Evolutionary conservation across 2,888 invertebrate species (phyloP), one percentile per base, ranked within the genome.

Genomic region (Orthosia cruda): DNA sequence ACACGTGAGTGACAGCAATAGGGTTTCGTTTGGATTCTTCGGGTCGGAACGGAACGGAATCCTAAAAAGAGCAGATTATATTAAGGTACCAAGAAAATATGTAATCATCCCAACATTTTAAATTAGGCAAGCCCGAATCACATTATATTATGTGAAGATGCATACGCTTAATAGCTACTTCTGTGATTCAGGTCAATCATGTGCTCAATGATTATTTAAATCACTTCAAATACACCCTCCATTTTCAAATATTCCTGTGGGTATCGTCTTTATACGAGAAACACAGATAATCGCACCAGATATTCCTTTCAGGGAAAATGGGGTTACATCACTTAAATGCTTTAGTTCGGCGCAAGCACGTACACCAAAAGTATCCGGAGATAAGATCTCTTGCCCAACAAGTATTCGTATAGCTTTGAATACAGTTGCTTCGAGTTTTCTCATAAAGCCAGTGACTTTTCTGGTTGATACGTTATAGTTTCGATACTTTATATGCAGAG

Each of bases 381-480:
- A 84, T 84, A 84, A 71, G 55, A 82, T 81, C 68, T 76, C 67
- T 68, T 68, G 45, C 63, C 81, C 75, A 84, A 85, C 77, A 81
- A 82, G 76, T 81, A 84, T 68, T 71, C 26, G 26, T 81, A 71
- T 62, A 84, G 67, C 64, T 84, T 58, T 75, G 64, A 81, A 81
- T 81, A 75, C 64, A 85, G 82, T 66, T 84, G 81, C 81, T 62
- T 59, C 65, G 65, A 82, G 85, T 82, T 85, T 82, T 81, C 77
- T 85, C 85, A 82, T 82, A 82, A 85, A 81, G 61, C 52, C 71
- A 82, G 54, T 76, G 62, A 69, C 68, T 81, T 85, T 85, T 71
- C 77, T 77, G 81, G 71, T 76, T 76, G 50, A 76, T 71, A 62
- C 55, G 77, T 55, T 59, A 58, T 76, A 76, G 71, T 68, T 81